These are phyloP conservation scores for Hemiscyllium ocellatum DNA, from an alignment of 2,113 vertebrate genomes.

Conservation along the genomic window DNA sequence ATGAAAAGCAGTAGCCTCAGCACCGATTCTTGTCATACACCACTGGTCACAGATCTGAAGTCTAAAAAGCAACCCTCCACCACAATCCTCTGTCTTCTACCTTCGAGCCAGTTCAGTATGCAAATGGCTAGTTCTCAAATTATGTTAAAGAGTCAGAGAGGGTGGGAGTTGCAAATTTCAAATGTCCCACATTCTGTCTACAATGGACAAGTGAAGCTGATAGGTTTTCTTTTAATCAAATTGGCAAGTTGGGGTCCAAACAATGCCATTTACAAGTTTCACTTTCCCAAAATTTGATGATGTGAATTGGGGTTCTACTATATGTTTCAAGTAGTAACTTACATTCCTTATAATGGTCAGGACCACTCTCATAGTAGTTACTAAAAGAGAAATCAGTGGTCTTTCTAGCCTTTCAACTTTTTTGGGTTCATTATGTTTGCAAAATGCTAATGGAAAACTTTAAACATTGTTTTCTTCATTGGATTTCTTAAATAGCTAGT, in stretches of 20 bases:
- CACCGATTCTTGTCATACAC: too few species aligned
- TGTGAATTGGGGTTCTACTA: too few species aligned
- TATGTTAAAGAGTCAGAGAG: background rate
- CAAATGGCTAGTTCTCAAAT: background rate
- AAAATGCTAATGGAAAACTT: background rate
- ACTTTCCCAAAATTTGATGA: background rate
- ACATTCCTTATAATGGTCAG: background rate
- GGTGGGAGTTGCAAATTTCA: background rate
- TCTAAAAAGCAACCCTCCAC: too few species aligned
- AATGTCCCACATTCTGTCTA: too few species aligned
- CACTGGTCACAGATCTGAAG: too few species aligned
- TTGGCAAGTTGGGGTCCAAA: background rate
- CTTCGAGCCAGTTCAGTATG: too few species aligned
- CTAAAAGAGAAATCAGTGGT: background rate
- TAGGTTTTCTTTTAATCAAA: background rate
- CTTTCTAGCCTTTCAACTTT: background rate
- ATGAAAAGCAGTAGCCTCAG: too few species aligned
- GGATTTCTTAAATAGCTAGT: background rate
- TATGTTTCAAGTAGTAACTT: background rate
- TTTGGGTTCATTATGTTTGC: background rate
- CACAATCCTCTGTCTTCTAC: too few species aligned
- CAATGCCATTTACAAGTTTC: background rate
- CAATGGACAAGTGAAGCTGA: background rate
- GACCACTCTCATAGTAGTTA: background rate
- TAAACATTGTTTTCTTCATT: background rate